Percentiles rank a stretch among this genome's conserved stretches.
phyloP scores from a whole-genome alignment of 2,888 invertebrate species.

The Antheraea yamamai region DNA sequence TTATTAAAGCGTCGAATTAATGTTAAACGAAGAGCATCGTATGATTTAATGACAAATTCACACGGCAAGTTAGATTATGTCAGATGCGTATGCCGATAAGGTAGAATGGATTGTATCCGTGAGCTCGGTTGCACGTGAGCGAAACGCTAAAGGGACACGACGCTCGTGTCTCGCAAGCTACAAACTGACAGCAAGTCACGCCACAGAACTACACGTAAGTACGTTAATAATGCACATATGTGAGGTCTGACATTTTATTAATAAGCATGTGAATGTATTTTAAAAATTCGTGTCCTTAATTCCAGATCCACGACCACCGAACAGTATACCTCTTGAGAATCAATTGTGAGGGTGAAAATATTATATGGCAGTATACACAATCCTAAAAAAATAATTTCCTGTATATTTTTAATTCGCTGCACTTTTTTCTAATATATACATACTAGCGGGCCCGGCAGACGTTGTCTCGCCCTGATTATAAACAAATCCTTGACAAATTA shows the following conservation, averaged over 20 bases:
- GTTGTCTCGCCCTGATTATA: too few relatives aligned
- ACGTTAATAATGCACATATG: neutral
- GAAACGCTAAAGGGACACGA: conserved; percentile 33
- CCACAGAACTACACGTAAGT: conserved; percentile 5
- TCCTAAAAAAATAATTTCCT: too few relatives aligned
- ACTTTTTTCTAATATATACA: too few relatives aligned
- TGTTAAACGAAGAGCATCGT: too few relatives aligned
- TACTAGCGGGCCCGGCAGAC: too few relatives aligned
- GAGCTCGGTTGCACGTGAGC: conserved; percentile 32
- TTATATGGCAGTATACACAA: too few relatives aligned
- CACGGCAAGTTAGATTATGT: conserved; percentile 9
- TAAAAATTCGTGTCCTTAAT: too few relatives aligned
- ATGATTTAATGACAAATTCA: conserved; percentile 8
- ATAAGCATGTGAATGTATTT: neutral
- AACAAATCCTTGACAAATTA: too few relatives aligned
- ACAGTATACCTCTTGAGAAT: too few relatives aligned
- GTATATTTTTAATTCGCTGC: too few relatives aligned
- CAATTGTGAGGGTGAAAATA: too few relatives aligned
- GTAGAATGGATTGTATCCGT: conserved; percentile 19
- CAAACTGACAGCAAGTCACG: conserved; percentile 1
- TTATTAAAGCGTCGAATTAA: neutral
- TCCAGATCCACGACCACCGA: too few relatives aligned
- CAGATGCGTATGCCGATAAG: conserved; percentile 19
- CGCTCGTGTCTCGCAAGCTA: conserved; percentile 27
- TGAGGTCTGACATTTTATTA: neutral